Evolutionary conservation across 2,888 invertebrate genomes (phyloP), one percentile per base, ranked within the genome.

Genomic region (Agrochola lychnidis): DNA sequence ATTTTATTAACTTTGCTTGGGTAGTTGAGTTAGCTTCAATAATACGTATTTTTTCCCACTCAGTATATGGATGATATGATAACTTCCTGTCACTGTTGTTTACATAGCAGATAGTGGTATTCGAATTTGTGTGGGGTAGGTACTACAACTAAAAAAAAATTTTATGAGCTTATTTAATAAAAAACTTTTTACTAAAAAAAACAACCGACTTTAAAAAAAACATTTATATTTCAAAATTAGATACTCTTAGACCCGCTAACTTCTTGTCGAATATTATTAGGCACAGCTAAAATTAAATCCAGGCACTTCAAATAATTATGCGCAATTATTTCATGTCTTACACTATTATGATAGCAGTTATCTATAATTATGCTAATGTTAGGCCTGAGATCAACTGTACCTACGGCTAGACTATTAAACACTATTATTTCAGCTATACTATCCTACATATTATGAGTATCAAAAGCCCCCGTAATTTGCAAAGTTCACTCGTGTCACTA

Each of bases 331-430:
- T 22, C 48, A 59, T 19, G 66, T 76, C n/a, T 30, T 5, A 36
- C 40, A 68, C 36, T 45, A 56, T 56, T n/a, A 69, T 56, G 7
- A 63, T 25, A 66, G 45, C 67, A 79, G 64, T 88, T 81, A 81
- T 40, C 74, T 68, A 56, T 75, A 57, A 88, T 87, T 83, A 87
- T 75, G 67, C 5, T 67, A 76, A 79, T 83, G 5, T 36, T 66
- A 36, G 73, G 53, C 64, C 57, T 51, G 12, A 42, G 40, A 68
- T 71, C 36, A 77, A 57, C 51, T 36, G 16, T 67, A 22, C 30
- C 25, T n/a, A 30, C 4, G 40, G 14, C 22, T 68, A 66, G 45
- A 56, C 59, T 68, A 25, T 76, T 83, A 82, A 30, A 53, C 14
- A 14, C 42, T 45, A 40, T 63, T 45, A 76, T 56, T 22, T 25